Percentiles rank a stretch among this genome's conserved stretches.
Conservation (phyloP, 2,888 invertebrate genomes). For the Tetanocera ferruginea region DNA sequence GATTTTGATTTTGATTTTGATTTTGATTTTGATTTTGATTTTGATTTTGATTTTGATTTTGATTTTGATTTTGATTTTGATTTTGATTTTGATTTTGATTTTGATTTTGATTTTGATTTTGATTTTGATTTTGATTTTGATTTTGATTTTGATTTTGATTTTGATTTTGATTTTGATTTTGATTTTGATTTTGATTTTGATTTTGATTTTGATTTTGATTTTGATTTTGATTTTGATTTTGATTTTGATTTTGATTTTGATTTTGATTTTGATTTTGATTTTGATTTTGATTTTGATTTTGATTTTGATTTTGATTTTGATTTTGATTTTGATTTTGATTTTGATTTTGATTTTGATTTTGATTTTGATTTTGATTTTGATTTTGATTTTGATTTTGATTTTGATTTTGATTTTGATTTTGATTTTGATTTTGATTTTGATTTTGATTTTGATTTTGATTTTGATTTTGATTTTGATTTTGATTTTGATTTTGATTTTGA, state of each 20-base stretch:
- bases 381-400: not conserved
- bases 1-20: not conserved
- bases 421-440: not conserved
- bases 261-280: no score
- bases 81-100: not conserved
- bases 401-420: not conserved
- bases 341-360: no score
- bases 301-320: no score
- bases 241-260: no score
- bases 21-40: not conserved
- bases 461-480: not conserved
- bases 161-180: not conserved
- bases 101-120: not conserved
- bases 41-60: not conserved
- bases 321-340: no score
- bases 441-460: not conserved
- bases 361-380: not conserved
- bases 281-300: no score
- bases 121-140: not conserved
- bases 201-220: no score
- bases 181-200: no score
- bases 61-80: not conserved
- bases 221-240: no score
- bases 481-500: not conserved
- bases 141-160: not conserved